Conservation (phyloP, 1,140 invertebrate species). For the Ceratina japonica region DNA sequence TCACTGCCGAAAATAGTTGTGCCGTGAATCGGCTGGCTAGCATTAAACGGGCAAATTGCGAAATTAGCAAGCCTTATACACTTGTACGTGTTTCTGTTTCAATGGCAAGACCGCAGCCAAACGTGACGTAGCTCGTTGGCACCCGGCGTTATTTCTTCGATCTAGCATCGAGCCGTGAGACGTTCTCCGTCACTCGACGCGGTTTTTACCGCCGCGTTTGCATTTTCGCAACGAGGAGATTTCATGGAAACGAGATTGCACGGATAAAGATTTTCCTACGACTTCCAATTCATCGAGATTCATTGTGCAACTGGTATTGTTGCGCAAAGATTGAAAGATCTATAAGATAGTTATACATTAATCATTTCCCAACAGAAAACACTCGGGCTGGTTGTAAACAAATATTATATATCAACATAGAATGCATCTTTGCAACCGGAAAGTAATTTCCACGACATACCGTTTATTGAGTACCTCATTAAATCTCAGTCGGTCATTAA, state of each 20-base stretch:
- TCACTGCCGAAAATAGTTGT: conserved; percentile 24
- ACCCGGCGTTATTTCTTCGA: conserved; percentile 20
- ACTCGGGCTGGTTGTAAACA: not conserved
- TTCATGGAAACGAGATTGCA: not conserved
- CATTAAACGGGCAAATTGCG: conserved; percentile 35
- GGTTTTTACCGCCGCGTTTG: not conserved
- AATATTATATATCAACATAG: not conserved
- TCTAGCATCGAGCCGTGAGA: conserved; percentile 10
- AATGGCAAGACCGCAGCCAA: conserved; percentile 30
- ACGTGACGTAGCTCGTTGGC: conserved; percentile 31
- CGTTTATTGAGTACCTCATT: not conserved
- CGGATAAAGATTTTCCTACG: not conserved
- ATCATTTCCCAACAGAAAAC: not conserved
- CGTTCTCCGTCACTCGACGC: not conserved
- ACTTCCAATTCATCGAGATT: not conserved
- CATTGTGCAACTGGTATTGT: no score
- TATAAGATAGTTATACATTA: no score
- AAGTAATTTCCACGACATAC: not conserved
- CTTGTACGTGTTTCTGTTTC: conserved; percentile 24
- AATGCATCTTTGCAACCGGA: no score
- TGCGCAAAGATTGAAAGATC: not conserved
- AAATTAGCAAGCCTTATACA: not conserved
- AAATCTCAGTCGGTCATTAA: not conserved
- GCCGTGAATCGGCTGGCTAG: not conserved
- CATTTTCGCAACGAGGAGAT: not conserved